Conservation (phyloP, 2,113 vertebrate species). For the Felis catus region F.catus_Fca126_mat1.0 CM031416.1:53737001-53737500, state of each 20-base stretch:
- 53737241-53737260: neutral
- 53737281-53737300: no score
- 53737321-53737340: neutral
- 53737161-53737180: neutral
- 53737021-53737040: neutral
- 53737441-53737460: neutral
- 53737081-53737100: neutral
- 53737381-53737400: neutral
- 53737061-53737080: neutral
- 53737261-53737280: neutral
- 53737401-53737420: neutral
- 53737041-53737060: neutral
- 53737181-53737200: neutral
- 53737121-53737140: neutral
- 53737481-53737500: neutral
- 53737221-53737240: neutral
- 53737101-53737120: neutral
- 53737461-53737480: neutral
- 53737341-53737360: neutral
- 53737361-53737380: neutral
- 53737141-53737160: neutral
- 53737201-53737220: neutral
- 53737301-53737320: accelerated
- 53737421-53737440: no score
- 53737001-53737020: neutral